A percentile compares a stretch with the other conserved stretches of the same genome.
Evolutionary conservation across 2,113 vertebrate genomes (phyloP).

Genomic region (Nerophis lumbriciformis): DNA sequence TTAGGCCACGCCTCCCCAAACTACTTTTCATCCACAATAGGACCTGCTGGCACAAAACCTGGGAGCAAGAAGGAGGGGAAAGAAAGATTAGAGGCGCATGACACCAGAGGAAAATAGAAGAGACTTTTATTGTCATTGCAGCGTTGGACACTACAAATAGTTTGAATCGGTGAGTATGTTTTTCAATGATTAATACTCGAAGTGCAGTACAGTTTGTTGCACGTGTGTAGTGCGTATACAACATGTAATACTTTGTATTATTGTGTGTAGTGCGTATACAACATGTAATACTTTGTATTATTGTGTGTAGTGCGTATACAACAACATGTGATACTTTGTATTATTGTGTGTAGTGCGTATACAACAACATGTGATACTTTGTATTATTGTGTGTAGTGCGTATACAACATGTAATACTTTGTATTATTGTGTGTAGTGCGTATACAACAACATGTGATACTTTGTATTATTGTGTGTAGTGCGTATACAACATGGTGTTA

Average conservation of each 20-base stretch:
- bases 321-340: not conserved
- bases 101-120: not conserved
- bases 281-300: too few species aligned
- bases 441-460: not conserved
- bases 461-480: not conserved
- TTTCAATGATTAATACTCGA: not conserved
- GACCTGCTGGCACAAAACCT: slow-evolving; percentile 10
- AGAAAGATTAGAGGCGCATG: slow-evolving; percentile 16
- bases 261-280: too few species aligned
- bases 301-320: not conserved
- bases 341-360: not conserved
- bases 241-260: too few species aligned
- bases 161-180: slow-evolving; percentile 40
- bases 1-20: slow-evolving; percentile 17
- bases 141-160: not conserved
- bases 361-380: not conserved
- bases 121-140: too few species aligned
- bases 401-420: too few species aligned
- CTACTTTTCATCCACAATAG: slow-evolving; percentile 11
- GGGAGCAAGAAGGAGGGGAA: slow-evolving; percentile 2
- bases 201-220: not conserved
- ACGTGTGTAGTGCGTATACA: not conserved
- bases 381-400: not conserved
- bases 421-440: too few species aligned
- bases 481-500: not conserved